Conservation (phyloP, 2,888 invertebrate genomes). For the Eupithecia abbreviata region DNA sequence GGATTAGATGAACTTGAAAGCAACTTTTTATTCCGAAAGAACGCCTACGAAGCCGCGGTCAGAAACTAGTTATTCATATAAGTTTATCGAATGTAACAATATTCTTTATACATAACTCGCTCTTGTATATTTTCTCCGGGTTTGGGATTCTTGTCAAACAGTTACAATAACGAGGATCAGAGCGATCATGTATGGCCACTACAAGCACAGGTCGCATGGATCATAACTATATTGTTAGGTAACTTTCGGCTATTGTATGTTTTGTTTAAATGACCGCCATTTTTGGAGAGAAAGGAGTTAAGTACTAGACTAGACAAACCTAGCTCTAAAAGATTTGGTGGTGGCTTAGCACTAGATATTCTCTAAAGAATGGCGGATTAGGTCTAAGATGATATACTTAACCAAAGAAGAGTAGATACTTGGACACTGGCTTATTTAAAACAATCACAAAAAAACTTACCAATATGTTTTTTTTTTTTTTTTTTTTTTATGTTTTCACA, state of each 20-base stretch:
- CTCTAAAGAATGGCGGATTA: neutral
- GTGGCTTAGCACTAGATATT: neutral
- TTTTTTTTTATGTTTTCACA: no score
- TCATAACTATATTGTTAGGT: constrained; percentile 21
- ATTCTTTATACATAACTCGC: no score
- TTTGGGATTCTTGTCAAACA: neutral
- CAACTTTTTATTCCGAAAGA: no score
- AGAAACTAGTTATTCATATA: no score
- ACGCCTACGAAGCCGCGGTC: no score
- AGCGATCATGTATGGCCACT: neutral
- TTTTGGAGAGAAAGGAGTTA: constrained; percentile 34
- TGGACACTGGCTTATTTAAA: neutral
- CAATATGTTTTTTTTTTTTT: no score
- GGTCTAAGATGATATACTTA: neutral
- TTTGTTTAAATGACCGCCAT: constrained; percentile 22
- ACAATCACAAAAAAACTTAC: neutral
- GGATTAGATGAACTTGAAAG: no score
- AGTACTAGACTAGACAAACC: neutral
- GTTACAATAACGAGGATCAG: neutral
- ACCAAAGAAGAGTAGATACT: neutral
- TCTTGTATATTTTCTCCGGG: no score
- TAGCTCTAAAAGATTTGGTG: neutral
- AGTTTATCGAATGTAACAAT: no score
- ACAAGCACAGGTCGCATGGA: constrained; percentile 12
- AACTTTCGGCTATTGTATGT: constrained; percentile 18